Evolutionary conservation across 2,888 invertebrate species (phyloP).

Genomic region (Glaucopsyche alexis): DNA sequence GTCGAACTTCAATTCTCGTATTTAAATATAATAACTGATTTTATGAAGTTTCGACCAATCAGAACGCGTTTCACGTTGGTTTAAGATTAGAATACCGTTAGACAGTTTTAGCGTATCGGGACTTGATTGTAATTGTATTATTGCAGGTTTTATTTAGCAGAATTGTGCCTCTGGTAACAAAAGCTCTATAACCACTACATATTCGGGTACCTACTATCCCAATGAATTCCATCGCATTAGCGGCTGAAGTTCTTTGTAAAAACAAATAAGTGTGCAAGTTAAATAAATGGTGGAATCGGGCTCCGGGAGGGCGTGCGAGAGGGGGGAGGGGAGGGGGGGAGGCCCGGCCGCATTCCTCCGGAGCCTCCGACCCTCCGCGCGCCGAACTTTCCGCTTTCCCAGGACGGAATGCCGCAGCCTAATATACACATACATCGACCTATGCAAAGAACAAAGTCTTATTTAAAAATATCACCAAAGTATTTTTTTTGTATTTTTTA

Average conservation of each 20-base stretch:
- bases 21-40: no score
- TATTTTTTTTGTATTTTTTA: no score
- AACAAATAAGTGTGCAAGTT: slow-evolving; percentile 41
- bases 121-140: no score
- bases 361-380: slow-evolving; percentile 62
- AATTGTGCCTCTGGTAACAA: no score
- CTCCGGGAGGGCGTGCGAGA: slow-evolving; percentile 34
- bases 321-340: slow-evolving; percentile 38
- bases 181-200: background rate
- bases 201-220: background rate
- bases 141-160: no score
- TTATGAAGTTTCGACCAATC: no score
- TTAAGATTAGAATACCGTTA: no score
- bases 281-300: slow-evolving; percentile 42
- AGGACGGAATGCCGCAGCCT: slow-evolving; percentile 57
- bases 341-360: slow-evolving; percentile 72
- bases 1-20: no score
- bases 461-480: no score
- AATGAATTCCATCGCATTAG: slow-evolving; percentile 4
- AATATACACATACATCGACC: slow-evolving; percentile 38
- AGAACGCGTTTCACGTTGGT: no score
- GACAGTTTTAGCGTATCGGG: no score
- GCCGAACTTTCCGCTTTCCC: slow-evolving; percentile 57
- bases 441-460: no score
- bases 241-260: background rate